phyloP scores from a whole-genome alignment of 2,113 vertebrate genomes.

The Lipophrys pholis region DNA sequence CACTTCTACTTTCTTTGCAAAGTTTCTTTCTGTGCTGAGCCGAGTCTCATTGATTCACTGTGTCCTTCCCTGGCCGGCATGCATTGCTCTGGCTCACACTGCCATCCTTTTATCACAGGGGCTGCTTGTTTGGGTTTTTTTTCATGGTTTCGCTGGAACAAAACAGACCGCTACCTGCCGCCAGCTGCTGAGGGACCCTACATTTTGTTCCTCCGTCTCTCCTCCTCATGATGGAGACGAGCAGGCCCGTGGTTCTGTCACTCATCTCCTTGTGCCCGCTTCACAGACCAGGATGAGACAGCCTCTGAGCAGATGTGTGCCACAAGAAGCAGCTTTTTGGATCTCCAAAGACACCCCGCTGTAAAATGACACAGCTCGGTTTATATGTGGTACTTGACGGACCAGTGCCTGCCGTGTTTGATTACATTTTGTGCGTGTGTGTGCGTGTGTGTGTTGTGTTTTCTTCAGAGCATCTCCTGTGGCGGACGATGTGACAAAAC shows the following conservation, averaged over 20 bases:
- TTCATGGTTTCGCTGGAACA: constrained; percentile 36
- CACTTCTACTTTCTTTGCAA: not conserved
- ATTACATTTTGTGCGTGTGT: constrained; percentile 14
- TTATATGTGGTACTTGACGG: constrained; percentile 18
- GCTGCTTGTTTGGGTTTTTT: constrained; percentile 36
- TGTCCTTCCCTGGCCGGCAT: constrained; percentile 41
- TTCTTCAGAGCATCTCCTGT: constrained; percentile 30
- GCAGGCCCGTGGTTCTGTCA: constrained; percentile 36
- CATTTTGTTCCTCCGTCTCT: constrained; percentile 43
- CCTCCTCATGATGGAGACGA: constrained; percentile 21
- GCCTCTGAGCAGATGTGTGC: constrained; percentile 41
- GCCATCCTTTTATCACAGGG: constrained; percentile 21
- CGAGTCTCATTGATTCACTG: constrained; percentile 39
- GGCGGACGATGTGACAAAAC: constrained; percentile 21
- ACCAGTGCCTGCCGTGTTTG: constrained; percentile 22
- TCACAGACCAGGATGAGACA: constrained; percentile 20
- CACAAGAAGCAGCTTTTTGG: constrained; percentile 12
- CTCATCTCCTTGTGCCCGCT: constrained; percentile 33
- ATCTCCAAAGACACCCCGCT: constrained; percentile 16
- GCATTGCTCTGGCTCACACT: constrained; percentile 34
- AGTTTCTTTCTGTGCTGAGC: constrained; percentile 9
- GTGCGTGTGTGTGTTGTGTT: not conserved
- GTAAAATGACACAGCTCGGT: constrained; percentile 11
- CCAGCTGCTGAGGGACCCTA: constrained; percentile 44
- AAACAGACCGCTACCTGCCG: constrained; percentile 37